Conservation (phyloP, 2,888 invertebrate species). For the Syritta pipiens region DNA sequence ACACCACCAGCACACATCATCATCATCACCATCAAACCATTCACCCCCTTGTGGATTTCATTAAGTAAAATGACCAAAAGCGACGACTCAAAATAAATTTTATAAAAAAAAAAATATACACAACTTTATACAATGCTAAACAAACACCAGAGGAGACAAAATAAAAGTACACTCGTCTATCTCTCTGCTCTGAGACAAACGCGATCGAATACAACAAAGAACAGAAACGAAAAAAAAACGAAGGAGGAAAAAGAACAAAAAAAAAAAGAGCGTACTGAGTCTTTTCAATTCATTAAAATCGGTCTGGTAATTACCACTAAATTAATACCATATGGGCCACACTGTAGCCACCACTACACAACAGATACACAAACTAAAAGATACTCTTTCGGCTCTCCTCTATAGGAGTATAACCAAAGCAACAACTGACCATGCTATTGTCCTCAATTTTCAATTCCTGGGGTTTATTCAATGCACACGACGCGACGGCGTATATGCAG, state of each 20-base stretch:
- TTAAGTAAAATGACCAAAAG: conserved; percentile 65
- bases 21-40: conserved; percentile 45
- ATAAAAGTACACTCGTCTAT: conserved; percentile 50
- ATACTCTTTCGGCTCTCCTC: background rate
- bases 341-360: conserved; percentile 20
- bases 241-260: background rate
- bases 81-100: conserved; percentile 57
- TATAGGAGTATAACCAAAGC: background rate
- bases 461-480: conserved; percentile 41
- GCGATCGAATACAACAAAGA: conserved; percentile 41
- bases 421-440: conserved; percentile 50
- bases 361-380: background rate
- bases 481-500: conserved; percentile 48
- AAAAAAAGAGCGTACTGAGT: conserved; percentile 45
- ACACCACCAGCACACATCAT: conserved; percentile 40
- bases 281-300: conserved; percentile 69
- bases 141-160: conserved; percentile 46
- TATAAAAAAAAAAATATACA: conserved; percentile 12
- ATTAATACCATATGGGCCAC: conserved; percentile 69
- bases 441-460: conserved; percentile 57
- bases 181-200: conserved; percentile 26
- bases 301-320: conserved; percentile 69
- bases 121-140: conserved; percentile 43
- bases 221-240: background rate
- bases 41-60: conserved; percentile 65